These are phyloP conservation scores for Calyptomena viridis DNA, from an alignment of 2,113 vertebrate genomes.

Conservation along the genomic window DNA sequence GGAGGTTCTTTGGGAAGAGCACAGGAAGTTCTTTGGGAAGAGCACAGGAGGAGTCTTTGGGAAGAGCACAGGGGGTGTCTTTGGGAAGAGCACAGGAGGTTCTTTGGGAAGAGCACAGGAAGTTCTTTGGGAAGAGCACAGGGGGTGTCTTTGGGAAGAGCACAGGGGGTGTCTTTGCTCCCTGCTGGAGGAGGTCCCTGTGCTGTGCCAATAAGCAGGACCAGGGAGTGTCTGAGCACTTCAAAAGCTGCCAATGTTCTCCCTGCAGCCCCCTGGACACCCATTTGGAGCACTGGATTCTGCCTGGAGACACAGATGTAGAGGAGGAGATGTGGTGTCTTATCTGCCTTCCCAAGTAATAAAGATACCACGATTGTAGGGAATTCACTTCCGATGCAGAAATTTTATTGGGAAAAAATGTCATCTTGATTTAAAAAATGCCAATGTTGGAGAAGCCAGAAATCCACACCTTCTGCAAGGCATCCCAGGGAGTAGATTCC, in stretches of 20 bases:
- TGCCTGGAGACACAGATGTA: not conserved
- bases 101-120: too few species aligned
- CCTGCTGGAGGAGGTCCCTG: not conserved
- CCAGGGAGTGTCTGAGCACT: not conserved
- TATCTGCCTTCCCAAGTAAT: not conserved
- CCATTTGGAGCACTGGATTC: not conserved
- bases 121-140: too few species aligned
- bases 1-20: too few species aligned
- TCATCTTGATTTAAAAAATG: not conserved
- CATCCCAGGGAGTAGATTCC: not conserved
- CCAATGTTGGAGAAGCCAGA: not conserved
- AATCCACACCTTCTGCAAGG: not conserved
- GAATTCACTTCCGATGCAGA: not conserved
- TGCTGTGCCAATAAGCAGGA: not conserved
- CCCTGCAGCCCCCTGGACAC: not conserved
- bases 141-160: not conserved
- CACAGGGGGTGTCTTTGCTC: too few species aligned
- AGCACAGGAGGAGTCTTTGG: too few species aligned
- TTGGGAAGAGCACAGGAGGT: too few species aligned
- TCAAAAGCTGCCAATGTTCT: not conserved
- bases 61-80: too few species aligned
- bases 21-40: too few species aligned
- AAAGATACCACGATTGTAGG: not conserved
- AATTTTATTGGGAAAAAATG: rapidly evolving
- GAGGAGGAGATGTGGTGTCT: not conserved